phyloP scores from a whole-genome alignment of 2,797 vertebrate species.

The Ctenopoma multispine region DNA sequence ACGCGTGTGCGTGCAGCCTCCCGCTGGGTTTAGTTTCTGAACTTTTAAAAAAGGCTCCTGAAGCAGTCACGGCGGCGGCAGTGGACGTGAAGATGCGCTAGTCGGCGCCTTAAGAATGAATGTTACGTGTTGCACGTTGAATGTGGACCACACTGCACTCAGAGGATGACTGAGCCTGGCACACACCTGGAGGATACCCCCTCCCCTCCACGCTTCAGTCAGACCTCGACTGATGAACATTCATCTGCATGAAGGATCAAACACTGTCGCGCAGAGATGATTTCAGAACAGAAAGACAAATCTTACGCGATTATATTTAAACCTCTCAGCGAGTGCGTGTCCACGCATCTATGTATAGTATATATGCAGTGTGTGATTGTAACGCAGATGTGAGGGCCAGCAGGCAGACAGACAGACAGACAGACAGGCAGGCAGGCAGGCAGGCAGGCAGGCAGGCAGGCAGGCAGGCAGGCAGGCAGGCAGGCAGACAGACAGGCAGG shows the following conservation, averaged over 20 bases:
- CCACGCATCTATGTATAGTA: background rate
- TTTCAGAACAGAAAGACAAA: background rate
- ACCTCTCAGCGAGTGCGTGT: background rate
- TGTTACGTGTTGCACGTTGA: slow-evolving; percentile 3
- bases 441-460: background rate
- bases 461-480: background rate
- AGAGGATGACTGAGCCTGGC: slow-evolving; percentile 4
- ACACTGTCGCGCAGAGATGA: background rate
- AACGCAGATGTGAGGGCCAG: background rate
- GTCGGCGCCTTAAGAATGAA: slow-evolving; percentile 78
- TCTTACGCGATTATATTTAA: background rate
- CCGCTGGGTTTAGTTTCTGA: background rate
- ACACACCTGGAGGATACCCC: slow-evolving; percentile 20
- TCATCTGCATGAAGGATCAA: background rate
- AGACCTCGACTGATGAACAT: background rate
- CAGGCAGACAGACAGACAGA: slow-evolving; percentile 4
- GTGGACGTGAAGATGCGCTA: slow-evolving; percentile 68
- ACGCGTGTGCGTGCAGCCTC: background rate
- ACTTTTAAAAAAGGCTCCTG: slow-evolving; percentile 22
- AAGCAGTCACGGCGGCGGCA: slow-evolving; percentile 40
- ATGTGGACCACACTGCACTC: slow-evolving; percentile 13
- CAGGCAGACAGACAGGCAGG: background rate
- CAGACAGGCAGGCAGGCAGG: background rate
- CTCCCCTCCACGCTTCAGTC: background rate
- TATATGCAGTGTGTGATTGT: background rate